Base-by-base conservation (phyloP, 1,140 invertebrate species). In the Cydia amplana region DNA sequence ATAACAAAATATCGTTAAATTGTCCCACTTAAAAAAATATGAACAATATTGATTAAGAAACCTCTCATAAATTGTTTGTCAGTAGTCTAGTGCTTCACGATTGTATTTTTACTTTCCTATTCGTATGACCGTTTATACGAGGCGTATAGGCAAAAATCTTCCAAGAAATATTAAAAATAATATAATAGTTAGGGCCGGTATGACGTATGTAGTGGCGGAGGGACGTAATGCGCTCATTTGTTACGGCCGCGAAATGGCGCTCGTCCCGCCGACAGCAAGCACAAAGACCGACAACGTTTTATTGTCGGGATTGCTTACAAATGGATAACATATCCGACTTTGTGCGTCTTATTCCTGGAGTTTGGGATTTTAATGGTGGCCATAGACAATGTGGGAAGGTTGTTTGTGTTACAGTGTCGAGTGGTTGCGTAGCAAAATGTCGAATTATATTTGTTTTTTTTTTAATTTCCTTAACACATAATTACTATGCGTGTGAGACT, bases 271-370 rank as follows among this genome's bases (percentile, higher is more conserved):
- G 88, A 88, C 88, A 88, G 83, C 85, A 83, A 77, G 84, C 88
- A 90, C 89, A 89, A 91, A 88, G 84, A 84, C 85, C 83, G 88
- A 89, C 82, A 83, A 78, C 85, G 82, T 91, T 91, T 90, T 91
- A 89, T 91, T 89, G 84, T 91, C 76, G 82, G 85, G 84, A 91
- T 90, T 90, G 87, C 85, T 83, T 91, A 92, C 89, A 90, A 90
- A 90, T 92, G 86, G 88, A 85, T 85, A 86, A 84, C 86, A 86
- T 87, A 86, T 88, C 80, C 77, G 55, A 75, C 72, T 77, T 87
- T 83, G 82, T 84, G 67, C 63, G 64, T 67, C 25, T 36, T 70
- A 36, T 70, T 1, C 16, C 32, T 32, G 65, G 12, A 70, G 16
- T 70, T 70, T 70, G 65, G 65, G 65, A 40, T 36, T 70, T 70